Conservation (phyloP, 1,140 invertebrate genomes). For the Dinothrombium tinctorium region DNA sequence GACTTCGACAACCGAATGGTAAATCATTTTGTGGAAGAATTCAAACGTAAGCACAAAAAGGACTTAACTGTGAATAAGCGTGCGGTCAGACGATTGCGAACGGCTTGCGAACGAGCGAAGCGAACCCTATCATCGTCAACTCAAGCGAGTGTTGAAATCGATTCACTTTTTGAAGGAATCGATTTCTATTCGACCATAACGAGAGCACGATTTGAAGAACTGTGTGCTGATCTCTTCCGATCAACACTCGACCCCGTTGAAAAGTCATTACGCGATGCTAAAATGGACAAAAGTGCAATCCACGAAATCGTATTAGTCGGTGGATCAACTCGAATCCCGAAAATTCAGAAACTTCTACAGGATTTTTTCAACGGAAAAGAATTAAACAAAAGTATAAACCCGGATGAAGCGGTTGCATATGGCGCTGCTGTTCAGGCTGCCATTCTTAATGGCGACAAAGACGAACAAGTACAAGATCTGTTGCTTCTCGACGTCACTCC, state of each 20-base stretch:
- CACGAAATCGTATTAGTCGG: conserved; percentile 92
- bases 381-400: conserved; percentile 81
- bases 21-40: conserved; percentile 94
- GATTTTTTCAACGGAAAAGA: conserved; percentile 74
- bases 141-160: conserved; percentile 94
- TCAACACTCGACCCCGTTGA: conserved; percentile 21
- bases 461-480: conserved; percentile 69
- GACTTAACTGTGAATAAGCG: conserved; percentile 81
- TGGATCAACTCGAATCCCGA: conserved; percentile 94
- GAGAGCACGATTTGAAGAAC: conserved; percentile 79
- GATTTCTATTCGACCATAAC: conserved; percentile 96
- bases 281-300: conserved; percentile 30
- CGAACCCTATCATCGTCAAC: conserved; percentile 79
- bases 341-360: conserved; percentile 61
- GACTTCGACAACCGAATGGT: conserved; percentile 96
- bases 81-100: conserved; percentile 81
- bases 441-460: conserved; percentile 80
- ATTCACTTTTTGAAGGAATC: conserved; percentile 92
- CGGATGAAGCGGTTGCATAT: conserved; percentile 67
- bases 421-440: conserved; percentile 47
- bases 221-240: conserved; percentile 63
- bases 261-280: conserved; percentile 21
- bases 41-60: conserved; percentile 98
- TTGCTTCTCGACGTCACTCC: conserved; percentile 80
- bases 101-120: conserved; percentile 95